Evolutionary conservation across 2,888 invertebrate species (phyloP).

Genomic region (Halocaridina rubra): DNA sequence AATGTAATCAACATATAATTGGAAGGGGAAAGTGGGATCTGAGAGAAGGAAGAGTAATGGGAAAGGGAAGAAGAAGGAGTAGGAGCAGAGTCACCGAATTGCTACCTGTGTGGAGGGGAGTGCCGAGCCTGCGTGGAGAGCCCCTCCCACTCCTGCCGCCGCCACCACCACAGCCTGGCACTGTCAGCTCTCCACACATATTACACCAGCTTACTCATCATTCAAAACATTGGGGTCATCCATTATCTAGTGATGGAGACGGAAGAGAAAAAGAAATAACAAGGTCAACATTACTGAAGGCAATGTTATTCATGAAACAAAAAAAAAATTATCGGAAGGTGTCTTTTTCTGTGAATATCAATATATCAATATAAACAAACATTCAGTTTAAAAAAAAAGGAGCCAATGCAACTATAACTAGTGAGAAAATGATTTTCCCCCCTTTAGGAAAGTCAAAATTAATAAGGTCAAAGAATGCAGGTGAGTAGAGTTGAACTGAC

Average conservation of each 20-base stretch:
- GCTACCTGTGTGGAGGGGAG: slow-evolving; percentile 50
- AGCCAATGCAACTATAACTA: slow-evolving; percentile 35
- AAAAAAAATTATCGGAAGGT: not conserved
- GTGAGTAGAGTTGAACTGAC: slow-evolving; percentile 35
- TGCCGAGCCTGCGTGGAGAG: slow-evolving; percentile 46
- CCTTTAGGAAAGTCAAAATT: slow-evolving; percentile 17
- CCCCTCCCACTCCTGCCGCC: slow-evolving; percentile 44
- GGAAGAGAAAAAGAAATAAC: slow-evolving; percentile 52
- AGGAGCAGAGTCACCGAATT: slow-evolving; percentile 36
- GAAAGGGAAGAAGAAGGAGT: too few relatives aligned
- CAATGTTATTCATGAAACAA: too few relatives aligned
- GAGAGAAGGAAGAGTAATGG: too few relatives aligned
- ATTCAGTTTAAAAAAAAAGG: slow-evolving; percentile 27
- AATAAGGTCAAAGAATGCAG: too few relatives aligned
- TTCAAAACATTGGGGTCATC: slow-evolving; percentile 56
- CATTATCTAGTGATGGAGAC: slow-evolving; percentile 59
- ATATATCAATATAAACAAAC: slow-evolving; percentile 36
- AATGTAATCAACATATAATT: too few relatives aligned
- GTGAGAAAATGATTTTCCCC: slow-evolving; percentile 33
- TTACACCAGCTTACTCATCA: slow-evolving; percentile 54
- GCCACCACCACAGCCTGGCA: slow-evolving; percentile 52
- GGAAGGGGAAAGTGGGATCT: too few relatives aligned
- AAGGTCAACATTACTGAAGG: slow-evolving; percentile 37
- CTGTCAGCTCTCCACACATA: slow-evolving; percentile 54
- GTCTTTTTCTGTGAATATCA: not conserved